These are phyloP conservation scores for Caloenas nicobarica DNA, from an alignment of 2,113 vertebrate species.

Conservation along the genomic window DNA sequence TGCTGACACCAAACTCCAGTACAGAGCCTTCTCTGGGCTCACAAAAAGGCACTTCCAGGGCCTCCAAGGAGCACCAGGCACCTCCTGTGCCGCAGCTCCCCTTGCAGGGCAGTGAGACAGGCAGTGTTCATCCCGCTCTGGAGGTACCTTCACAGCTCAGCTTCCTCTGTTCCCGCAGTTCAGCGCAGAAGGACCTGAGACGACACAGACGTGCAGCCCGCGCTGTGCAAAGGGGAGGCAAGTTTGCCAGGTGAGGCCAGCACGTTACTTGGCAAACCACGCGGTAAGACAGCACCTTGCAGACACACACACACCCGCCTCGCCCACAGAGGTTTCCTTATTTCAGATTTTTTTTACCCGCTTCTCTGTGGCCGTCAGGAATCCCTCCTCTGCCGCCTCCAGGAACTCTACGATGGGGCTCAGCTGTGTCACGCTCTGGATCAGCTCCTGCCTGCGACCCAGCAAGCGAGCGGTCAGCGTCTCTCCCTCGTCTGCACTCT, in stretches of 20 bases:
- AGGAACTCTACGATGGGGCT: conserved; percentile 75
- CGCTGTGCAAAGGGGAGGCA: not conserved
- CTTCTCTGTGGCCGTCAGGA: conserved; percentile 68
- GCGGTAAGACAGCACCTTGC: not conserved
- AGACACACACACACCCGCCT: not conserved
- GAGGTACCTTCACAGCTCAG: not conserved
- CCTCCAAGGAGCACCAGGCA: not conserved
- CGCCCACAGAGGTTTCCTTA: not conserved
- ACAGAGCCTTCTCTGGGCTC: not conserved
- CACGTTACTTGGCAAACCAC: not conserved
- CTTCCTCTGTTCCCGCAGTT: not conserved
- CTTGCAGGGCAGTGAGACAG: rapidly evolving
- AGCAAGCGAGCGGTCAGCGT: conserved; percentile 42
- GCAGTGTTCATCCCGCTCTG: not conserved
- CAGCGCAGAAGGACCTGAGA: not conserved
- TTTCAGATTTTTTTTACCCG: conserved; percentile 65
- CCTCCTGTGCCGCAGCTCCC: not conserved
- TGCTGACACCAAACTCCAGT: not conserved
- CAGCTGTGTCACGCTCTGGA: conserved; percentile 70
- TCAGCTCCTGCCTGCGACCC: conserved; percentile 71
- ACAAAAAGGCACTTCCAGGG: not conserved
- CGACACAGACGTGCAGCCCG: rapidly evolving
- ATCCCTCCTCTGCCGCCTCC: conserved; percentile 70
- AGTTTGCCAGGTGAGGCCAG: not conserved
- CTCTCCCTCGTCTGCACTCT: conserved; percentile 49